A percentile compares a stretch with the other conserved stretches of the same genome.
These are phyloP conservation scores for Gavia stellata DNA, from an alignment of 2,113 vertebrate species.

Conservation along the genomic window DNA sequence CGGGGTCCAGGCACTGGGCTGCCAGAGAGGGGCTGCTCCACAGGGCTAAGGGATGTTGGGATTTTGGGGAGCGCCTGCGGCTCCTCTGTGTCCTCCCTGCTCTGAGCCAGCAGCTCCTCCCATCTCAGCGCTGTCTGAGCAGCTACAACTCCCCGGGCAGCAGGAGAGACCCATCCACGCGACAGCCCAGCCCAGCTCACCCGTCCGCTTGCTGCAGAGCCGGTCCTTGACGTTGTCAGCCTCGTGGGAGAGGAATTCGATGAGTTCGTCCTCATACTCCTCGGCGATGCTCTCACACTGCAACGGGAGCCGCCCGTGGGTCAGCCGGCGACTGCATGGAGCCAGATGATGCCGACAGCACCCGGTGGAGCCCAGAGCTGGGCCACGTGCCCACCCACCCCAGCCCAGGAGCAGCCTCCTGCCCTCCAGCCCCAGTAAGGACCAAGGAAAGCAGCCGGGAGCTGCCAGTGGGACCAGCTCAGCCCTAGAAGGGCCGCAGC, in stretches of 20 bases:
- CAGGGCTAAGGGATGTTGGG: accelerated
- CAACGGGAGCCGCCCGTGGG: accelerated
- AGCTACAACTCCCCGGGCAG: accelerated
- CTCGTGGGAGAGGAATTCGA: constrained; percentile 91
- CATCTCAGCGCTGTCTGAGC: accelerated
- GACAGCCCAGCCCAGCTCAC: constrained; percentile 42
- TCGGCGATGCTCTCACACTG: constrained; percentile 95
- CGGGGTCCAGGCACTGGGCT: accelerated
- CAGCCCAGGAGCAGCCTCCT: not conserved
- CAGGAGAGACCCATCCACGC: not conserved
- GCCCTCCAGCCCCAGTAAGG: not conserved
- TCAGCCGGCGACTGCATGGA: not conserved
- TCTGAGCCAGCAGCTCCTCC: not conserved
- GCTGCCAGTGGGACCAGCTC: not conserved
- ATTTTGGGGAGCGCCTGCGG: not conserved
- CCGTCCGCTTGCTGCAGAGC: constrained; percentile 93
- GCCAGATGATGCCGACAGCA: accelerated
- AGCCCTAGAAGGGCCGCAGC: not conserved
- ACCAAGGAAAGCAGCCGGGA: accelerated
- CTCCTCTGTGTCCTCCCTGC: not conserved
- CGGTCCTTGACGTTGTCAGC: constrained; percentile 91
- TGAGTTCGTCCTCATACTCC: constrained; percentile 92
- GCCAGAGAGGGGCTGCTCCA: no score
- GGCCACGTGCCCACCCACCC: accelerated
- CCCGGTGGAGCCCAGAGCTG: not conserved